These are phyloP conservation scores for Eupithecia centaureata DNA, from an alignment of 2,888 invertebrate genomes.

Conservation along the genomic window DNA sequence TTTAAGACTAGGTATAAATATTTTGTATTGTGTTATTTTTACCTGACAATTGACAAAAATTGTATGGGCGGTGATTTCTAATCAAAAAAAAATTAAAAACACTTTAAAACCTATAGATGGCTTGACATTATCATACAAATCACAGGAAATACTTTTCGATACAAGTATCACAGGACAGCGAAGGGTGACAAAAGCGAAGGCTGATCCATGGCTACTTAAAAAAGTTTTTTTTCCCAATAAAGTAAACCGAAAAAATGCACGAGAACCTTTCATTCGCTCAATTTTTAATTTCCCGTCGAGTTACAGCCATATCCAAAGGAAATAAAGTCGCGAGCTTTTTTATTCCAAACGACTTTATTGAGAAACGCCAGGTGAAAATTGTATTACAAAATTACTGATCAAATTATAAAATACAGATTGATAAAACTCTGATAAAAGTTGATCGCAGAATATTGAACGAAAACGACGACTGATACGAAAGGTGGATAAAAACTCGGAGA, in stretches of 20 bases:
- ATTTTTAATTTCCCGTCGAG: neutral
- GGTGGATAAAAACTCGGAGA: neutral
- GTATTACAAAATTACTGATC: constrained; percentile 3
- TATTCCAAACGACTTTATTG: neutral
- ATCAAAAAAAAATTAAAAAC: too few relatives aligned
- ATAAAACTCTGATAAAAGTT: neutral
- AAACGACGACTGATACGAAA: constrained; percentile 7
- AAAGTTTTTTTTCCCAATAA: neutral
- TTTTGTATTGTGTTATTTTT: too few relatives aligned
- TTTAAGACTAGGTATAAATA: too few relatives aligned
- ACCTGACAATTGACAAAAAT: too few relatives aligned
- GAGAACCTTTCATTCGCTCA: neutral
- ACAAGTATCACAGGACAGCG: too few relatives aligned
- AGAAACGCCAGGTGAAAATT: neutral
- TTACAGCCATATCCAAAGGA: neutral
- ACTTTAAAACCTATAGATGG: too few relatives aligned
- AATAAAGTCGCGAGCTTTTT: neutral
- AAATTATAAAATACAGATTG: constrained; percentile 4
- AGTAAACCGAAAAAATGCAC: neutral
- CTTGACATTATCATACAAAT: too few relatives aligned
- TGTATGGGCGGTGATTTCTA: too few relatives aligned
- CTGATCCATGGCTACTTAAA: too few relatives aligned
- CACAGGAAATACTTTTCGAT: too few relatives aligned
- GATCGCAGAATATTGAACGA: neutral
- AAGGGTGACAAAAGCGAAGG: too few relatives aligned